Evolutionary conservation across 2,113 vertebrate species (phyloP).

Genomic region (Pampusana beccarii): DNA sequence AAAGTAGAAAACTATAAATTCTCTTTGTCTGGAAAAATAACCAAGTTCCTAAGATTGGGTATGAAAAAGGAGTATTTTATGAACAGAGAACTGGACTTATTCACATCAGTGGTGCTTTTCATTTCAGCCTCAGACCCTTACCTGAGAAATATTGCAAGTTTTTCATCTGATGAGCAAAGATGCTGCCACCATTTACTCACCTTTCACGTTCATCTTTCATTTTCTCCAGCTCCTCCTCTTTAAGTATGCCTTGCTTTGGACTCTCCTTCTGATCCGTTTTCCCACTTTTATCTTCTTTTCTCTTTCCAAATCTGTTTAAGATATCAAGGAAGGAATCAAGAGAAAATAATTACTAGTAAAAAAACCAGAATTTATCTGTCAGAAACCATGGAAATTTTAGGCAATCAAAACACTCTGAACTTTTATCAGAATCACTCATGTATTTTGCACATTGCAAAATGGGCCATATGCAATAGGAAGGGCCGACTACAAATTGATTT

Average conservation of each 20-base stretch:
- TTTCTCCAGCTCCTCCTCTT: slow-evolving; percentile 86
- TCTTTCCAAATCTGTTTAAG: slow-evolving; percentile 90
- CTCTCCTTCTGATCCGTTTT: slow-evolving; percentile 82
- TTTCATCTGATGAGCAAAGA: background rate
- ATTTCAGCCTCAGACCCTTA: too few species aligned
- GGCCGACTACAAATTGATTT: background rate
- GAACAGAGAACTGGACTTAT: too few species aligned
- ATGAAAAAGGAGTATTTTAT: too few species aligned
- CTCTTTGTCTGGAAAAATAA: too few species aligned
- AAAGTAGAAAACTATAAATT: too few species aligned
- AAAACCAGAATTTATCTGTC: background rate
- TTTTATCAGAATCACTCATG: background rate
- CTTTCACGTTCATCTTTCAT: slow-evolving; percentile 86
- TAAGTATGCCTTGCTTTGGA: slow-evolving; percentile 77
- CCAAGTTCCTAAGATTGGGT: too few species aligned
- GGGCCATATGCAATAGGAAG: background rate
- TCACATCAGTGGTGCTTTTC: too few species aligned
- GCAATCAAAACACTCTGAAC: background rate
- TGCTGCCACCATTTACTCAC: slow-evolving; percentile 52
- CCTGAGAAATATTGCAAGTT: background rate
- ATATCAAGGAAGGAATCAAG: slow-evolving; percentile 1
- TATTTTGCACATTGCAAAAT: background rate
- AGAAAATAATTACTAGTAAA: slow-evolving; percentile 9
- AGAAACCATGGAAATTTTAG: background rate
- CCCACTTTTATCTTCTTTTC: slow-evolving; percentile 88